Base-by-base conservation (phyloP, 1,140 invertebrate species). In the Drosophila burlai region DNA sequence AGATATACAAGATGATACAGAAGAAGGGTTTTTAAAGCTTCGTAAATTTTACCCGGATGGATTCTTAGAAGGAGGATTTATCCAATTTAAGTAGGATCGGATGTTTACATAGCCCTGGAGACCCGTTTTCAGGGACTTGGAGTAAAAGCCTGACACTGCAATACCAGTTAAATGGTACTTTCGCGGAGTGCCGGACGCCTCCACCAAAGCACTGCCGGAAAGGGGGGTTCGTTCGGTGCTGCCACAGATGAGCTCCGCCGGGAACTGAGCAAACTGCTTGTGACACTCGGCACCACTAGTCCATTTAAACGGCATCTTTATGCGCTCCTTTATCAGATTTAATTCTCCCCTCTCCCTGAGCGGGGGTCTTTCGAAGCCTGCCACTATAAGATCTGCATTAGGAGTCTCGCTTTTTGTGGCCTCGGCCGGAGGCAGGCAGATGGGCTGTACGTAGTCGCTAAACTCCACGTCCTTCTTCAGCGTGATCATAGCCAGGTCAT, bases 391-490 rank as follows among this genome's bases (percentile, higher is more conserved):
- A 38, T 40, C 21, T 16, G 10, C 26, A 24, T 38, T 29, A 13
- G 26, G 36, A 6, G 34, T 4, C 13, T 50, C 40, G 24, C 15
- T 31, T n/a, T 15, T 40, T 1, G 13, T 13, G 11, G n/a, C n/a
- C 13, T 62, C 47, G 1, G 15, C 47, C 9, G 71, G 11, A 8
- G 69, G 58, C 26, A 75, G n/a, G 58, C 72, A 75, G 24, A 75
- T 75, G 21, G 72, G 50, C 34, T 75, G 72, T 11, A 75, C 43
- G 4, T 52, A 49, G 13, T 75, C 69, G 11, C 49, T 40, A 11
- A 47, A n/a, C 21, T 45, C 29, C 15, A 64, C 69, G 2, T 42
- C 31, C 15, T 36, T 16, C 6, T 7, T 3, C 15, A 75, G 42
- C 11, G n/a, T 9, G 5, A 75, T 46, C 16, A 74, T 54, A 34